Conservation (phyloP, 2,888 invertebrate genomes). For the Hetaerina titia region DNA sequence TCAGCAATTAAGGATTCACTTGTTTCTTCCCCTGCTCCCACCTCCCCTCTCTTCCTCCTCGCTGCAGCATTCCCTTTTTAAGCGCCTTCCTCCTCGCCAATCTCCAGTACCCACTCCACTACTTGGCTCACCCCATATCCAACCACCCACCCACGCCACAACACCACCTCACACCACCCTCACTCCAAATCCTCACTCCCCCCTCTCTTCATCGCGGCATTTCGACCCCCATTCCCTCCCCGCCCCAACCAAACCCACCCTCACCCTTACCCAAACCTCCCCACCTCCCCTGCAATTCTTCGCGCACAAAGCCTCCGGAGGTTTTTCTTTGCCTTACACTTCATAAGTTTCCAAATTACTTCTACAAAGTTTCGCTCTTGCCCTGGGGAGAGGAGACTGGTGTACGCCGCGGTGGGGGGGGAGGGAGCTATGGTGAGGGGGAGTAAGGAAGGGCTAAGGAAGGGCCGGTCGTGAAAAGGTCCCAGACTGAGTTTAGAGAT, state of each 20-base stretch:
- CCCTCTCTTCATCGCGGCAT: neutral
- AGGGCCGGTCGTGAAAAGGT: conserved; percentile 48
- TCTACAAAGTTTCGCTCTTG: conserved; percentile 58
- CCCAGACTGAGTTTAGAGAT: conserved; percentile 53
- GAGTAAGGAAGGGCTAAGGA: neutral
- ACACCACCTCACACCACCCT: neutral
- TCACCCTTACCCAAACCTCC: neutral
- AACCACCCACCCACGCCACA: neutral
- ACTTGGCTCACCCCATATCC: neutral
- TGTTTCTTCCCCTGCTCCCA: neutral
- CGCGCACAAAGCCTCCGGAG: conserved; percentile 41
- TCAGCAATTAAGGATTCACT: conserved; percentile 17
- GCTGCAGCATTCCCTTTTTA: neutral
- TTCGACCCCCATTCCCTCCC: neutral
- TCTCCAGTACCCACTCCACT: neutral
- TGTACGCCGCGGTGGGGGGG: neutral
- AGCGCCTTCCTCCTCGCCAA: neutral
- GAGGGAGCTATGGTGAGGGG: neutral
- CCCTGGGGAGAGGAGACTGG: conserved; percentile 39
- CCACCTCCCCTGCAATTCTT: conserved; percentile 48
- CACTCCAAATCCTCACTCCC: neutral
- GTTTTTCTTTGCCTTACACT: conserved; percentile 58
- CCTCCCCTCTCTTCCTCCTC: neutral
- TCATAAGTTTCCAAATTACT: conserved; percentile 67
- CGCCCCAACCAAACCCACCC: neutral